Evolutionary conservation across 2,113 vertebrate species (phyloP), one percentile per base, ranked within the genome.

Genomic region (Semnornis frantzii): DNA sequence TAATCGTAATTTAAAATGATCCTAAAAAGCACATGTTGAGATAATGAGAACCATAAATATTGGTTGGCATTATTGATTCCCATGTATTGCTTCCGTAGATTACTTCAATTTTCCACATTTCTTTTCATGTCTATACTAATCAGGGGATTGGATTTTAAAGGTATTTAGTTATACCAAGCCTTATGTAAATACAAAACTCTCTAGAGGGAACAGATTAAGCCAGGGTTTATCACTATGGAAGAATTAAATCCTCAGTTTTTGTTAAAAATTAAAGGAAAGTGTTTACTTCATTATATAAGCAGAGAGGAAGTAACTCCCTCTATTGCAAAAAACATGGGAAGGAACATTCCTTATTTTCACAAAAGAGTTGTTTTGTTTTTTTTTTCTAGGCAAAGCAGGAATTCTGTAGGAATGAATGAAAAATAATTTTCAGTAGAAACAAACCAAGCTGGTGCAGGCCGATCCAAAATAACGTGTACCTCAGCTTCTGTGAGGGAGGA

Each of bases 41-140:
- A 91, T 97, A 96, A 96, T 95, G 96, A 96, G 94, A 78, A 93
- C 93, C 89, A 96, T 97, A 96, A 96, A 97, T 97, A 96, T 48
- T 64, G 42, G 86, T 85, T 96, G 94, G 76, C 81, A 52, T 91
- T 96, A 97, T 95, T 96, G 95, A 97, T 96, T 95, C 91, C 55
- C 65, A 7, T 80, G 60, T 82, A 91, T 93, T 97, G 86, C 90
- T 96, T 95, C 86, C 24, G 15, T 89, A 79, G 86, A 94, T 96
- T 82, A 77, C 81, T 91, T 95, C 85, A 70, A 89, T 90, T 96
- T 96, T 72, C 92, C 83, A 84, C 84, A 84, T 89, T 94, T 96
- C 71, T 92, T 89, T 87, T 89, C 52, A 58, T 64, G 62, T 73
- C 88, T 94, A 9, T 84, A 52, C 52, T 85, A 89, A 93, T 92